phyloP scores from a whole-genome alignment of 2,113 vertebrate species.

The Malurus elegans region DNA sequence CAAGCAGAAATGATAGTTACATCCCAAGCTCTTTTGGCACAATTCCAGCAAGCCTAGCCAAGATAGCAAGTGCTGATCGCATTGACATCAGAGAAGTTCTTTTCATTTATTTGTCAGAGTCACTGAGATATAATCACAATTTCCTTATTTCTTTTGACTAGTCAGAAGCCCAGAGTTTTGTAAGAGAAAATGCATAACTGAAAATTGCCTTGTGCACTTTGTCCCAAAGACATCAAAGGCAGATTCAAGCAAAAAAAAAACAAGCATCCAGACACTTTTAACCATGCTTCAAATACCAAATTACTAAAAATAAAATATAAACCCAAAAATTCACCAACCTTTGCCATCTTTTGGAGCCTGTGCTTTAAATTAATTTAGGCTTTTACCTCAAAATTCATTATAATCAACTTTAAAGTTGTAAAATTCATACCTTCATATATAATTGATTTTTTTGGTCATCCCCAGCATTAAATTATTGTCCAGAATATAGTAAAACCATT shows the following conservation, averaged over 20 bases:
- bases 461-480: neutral
- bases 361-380: neutral
- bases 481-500: neutral
- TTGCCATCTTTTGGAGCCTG: neutral
- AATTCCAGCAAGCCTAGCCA: neutral
- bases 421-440: neutral
- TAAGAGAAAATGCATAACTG: neutral
- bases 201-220: neutral
- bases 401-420: neutral
- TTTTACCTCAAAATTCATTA: neutral
- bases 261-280: neutral
- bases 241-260: neutral
- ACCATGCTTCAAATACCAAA: neutral
- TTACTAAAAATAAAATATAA: neutral
- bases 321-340: rapidly evolving
- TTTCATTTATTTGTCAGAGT: neutral
- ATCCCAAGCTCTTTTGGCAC: neutral
- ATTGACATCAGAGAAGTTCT: neutral
- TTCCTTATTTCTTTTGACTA: neutral
- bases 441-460: neutral
- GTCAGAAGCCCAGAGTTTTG: neutral
- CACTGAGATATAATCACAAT: neutral
- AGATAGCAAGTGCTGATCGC: neutral
- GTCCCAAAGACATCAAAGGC: neutral
- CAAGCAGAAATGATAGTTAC: neutral